Evolutionary conservation across 2,113 vertebrate genomes (phyloP).

Genomic region (Megalops atlanticus): DNA sequence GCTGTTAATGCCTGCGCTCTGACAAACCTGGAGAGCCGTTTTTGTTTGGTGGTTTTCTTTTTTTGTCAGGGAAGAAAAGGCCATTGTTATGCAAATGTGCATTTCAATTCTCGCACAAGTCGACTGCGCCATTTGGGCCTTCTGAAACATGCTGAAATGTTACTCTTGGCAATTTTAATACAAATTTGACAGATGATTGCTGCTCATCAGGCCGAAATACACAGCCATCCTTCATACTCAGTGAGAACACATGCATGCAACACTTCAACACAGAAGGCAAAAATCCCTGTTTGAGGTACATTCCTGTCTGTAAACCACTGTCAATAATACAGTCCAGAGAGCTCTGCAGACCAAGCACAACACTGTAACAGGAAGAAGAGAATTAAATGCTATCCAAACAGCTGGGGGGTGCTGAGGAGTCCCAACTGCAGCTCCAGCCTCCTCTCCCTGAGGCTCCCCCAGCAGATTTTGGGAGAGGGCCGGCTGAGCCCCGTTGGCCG

Average conservation of each 20-base stretch:
- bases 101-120: background rate
- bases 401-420: background rate
- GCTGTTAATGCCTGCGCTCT: background rate
- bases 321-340: background rate
- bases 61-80: background rate
- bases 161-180: background rate
- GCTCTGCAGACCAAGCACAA: background rate
- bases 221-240: background rate
- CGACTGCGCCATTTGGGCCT: background rate
- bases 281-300: background rate
- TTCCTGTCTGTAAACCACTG: background rate
- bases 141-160: background rate
- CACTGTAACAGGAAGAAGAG: background rate
- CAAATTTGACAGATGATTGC: background rate
- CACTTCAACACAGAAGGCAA: background rate
- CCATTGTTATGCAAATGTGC: background rate
- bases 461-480: background rate
- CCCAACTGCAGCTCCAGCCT: background rate
- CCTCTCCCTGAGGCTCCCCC: background rate
- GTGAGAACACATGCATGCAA: background rate
- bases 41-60: background rate
- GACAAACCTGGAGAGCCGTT: background rate
- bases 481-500: background rate
- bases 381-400: conserved; percentile 13
- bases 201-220: background rate